These are phyloP conservation scores for Meteorus cinctellus DNA, from an alignment of 2,888 invertebrate genomes.

Conservation along the genomic window DNA sequence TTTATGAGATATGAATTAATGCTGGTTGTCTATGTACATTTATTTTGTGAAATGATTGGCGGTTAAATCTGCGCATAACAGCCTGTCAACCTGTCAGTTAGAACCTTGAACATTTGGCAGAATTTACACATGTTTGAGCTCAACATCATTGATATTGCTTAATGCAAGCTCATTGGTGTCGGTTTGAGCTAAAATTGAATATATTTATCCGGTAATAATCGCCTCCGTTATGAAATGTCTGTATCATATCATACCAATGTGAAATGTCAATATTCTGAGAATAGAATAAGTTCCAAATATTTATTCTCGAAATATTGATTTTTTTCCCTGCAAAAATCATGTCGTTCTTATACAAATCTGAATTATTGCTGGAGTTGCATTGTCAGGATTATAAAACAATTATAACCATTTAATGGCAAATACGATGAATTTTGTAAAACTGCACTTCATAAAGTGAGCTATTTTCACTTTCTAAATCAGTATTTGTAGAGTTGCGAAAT, in stretches of 20 bases:
- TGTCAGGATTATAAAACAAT: no score
- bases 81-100: conserved; percentile 44
- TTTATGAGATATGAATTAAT: background rate
- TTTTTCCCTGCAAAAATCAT: no score
- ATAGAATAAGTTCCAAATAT: no score
- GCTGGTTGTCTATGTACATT: background rate
- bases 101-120: conserved; percentile 44
- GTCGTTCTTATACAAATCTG: no score
- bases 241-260: background rate
- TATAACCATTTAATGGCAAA: no score
- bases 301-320: no score
- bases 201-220: background rate
- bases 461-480: no score
- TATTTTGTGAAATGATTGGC: conserved; percentile 38
- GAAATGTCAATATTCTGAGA: background rate
- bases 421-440: no score
- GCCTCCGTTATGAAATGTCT: background rate
- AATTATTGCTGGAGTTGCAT: no score
- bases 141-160: conserved; percentile 9
- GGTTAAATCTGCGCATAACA: conserved; percentile 42
- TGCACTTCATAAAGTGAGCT: no score
- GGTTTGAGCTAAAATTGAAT: conserved; percentile 16
- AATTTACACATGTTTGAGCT: conserved; percentile 17
- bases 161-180: conserved; percentile 6
- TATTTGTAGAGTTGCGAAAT: no score